A percentile compares a stretch with the other conserved stretches of the same genome.
These are phyloP conservation scores for Herminia tarsipennalis DNA, from an alignment of 2,888 invertebrate genomes.

Conservation along the genomic window DNA sequence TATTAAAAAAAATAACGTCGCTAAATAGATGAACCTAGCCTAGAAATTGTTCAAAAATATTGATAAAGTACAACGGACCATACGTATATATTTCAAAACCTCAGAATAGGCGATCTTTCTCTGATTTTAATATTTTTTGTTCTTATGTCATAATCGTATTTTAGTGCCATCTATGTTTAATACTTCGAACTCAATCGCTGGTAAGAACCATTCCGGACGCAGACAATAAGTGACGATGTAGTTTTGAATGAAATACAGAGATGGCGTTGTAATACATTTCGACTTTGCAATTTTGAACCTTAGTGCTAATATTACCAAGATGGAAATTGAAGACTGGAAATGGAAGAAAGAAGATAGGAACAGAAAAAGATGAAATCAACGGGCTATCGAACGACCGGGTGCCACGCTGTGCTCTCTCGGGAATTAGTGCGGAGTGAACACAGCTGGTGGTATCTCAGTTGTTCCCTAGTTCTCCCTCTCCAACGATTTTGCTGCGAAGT, in stretches of 20 bases:
- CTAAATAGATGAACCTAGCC: too few species aligned
- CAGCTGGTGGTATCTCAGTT: slow-evolving; percentile 99
- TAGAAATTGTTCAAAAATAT: too few species aligned
- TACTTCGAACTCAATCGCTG: slow-evolving; percentile 27
- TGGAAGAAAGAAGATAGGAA: slow-evolving; percentile 15
- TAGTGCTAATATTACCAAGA: not conserved
- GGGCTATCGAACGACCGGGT: slow-evolving; percentile 92
- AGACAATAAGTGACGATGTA: not conserved
- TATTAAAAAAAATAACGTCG: too few species aligned
- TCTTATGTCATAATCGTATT: not conserved
- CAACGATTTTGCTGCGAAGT: slow-evolving; percentile 5
- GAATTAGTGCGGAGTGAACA: slow-evolving; percentile 93
- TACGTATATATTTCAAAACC: too few species aligned
- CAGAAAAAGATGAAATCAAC: slow-evolving; percentile 28
- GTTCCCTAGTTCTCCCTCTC: slow-evolving; percentile 83
- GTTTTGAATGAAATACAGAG: slow-evolving; percentile 26
- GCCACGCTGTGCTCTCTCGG: slow-evolving; percentile 99
- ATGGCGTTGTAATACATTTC: slow-evolving; percentile 31
- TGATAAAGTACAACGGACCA: too few species aligned
- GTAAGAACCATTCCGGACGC: not conserved
- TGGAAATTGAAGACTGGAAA: not conserved
- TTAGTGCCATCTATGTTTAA: slow-evolving; percentile 56
- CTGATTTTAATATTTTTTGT: not conserved
- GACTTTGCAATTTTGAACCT: not conserved
- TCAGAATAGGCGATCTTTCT: too few species aligned